Evolutionary conservation across 37 sponge, comb jelly and placozoan species (phyloP).

Genomic region (Diacarnus erythraeanus): DNA sequence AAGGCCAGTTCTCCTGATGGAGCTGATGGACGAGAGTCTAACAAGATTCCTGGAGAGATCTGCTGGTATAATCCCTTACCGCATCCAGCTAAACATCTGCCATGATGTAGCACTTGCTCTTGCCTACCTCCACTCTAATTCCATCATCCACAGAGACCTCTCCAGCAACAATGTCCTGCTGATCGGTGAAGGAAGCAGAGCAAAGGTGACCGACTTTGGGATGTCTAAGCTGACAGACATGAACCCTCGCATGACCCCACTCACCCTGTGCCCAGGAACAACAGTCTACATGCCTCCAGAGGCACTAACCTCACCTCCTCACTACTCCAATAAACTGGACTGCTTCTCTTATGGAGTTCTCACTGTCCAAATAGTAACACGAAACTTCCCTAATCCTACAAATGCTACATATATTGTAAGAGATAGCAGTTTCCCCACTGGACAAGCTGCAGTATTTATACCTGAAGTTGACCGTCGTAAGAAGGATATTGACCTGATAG

Average conservation of each 20-base stretch:
- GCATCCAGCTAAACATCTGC: neutral
- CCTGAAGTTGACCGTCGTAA: neutral
- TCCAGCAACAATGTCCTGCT: constrained; percentile 13
- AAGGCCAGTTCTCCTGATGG: constrained; percentile 7
- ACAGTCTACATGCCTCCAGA: constrained; percentile 49
- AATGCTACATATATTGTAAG: neutral
- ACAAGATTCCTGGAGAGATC: neutral
- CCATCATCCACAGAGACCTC: neutral
- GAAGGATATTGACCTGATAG: neutral
- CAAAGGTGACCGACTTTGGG: constrained; percentile 44
- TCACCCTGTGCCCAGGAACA: neutral
- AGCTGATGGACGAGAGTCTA: neutral
- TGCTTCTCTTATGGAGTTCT: constrained; percentile 42
- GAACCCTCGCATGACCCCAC: neutral
- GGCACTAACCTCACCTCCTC: constrained; percentile 6
- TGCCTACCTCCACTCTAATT: constrained; percentile 7
- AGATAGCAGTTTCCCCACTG: neutral
- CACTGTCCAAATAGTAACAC: constrained; percentile 23
- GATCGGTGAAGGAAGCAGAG: constrained; percentile 5
- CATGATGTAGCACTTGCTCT: neutral
- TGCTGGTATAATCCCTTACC: neutral
- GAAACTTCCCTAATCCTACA: neutral
- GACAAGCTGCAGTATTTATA: neutral
- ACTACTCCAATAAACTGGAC: constrained; percentile 7
- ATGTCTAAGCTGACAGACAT: constrained; percentile 10